Percentiles rank a stretch among this genome's conserved stretches.
Conservation (phyloP, 2,797 vertebrate genomes). For the Calcarius lapponicus region DNA sequence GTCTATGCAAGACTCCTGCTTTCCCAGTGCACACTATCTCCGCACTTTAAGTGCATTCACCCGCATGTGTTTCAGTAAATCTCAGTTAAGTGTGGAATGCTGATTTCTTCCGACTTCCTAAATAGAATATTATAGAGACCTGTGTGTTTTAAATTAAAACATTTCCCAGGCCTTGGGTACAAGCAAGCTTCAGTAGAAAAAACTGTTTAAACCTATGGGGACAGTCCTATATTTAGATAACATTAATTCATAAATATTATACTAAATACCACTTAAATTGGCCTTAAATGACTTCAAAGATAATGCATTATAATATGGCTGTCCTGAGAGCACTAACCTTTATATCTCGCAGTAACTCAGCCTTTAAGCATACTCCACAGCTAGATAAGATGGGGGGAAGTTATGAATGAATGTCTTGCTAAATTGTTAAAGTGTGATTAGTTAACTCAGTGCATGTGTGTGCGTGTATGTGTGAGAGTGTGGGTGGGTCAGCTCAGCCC, state of each 20-base stretch:
- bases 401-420: slow-evolving; percentile 76
- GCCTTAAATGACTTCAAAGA: slow-evolving; percentile 82
- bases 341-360: slow-evolving; percentile 76
- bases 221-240: slow-evolving; percentile 78
- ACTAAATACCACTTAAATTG: slow-evolving; percentile 82
- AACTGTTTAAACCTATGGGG: slow-evolving; percentile 71
- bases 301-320: slow-evolving; percentile 80
- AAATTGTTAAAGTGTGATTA: slow-evolving; percentile 70
- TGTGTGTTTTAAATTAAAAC: slow-evolving; percentile 72
- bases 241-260: slow-evolving; percentile 84
- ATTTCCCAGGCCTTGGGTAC: slow-evolving; percentile 44
- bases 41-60: slow-evolving; percentile 7
- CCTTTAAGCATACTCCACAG: slow-evolving; percentile 69
- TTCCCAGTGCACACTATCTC: neutral
- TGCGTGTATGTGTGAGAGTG: neutral
- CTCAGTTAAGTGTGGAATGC: slow-evolving; percentile 53
- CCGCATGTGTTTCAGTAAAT: slow-evolving; percentile 27
- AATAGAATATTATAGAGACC: slow-evolving; percentile 65
- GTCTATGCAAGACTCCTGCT: neutral
- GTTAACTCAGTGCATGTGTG: slow-evolving; percentile 11
- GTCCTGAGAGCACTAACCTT: slow-evolving; percentile 81
- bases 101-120: slow-evolving; percentile 70
- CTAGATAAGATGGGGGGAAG: slow-evolving; percentile 64
- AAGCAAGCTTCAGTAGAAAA: slow-evolving; percentile 65
- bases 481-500: slow-evolving; percentile 17